Percentiles rank a stretch among this genome's conserved stretches.
Conservation (phyloP, 2,113 vertebrate species). For the Petrocephalus microphthalmus region DNA sequence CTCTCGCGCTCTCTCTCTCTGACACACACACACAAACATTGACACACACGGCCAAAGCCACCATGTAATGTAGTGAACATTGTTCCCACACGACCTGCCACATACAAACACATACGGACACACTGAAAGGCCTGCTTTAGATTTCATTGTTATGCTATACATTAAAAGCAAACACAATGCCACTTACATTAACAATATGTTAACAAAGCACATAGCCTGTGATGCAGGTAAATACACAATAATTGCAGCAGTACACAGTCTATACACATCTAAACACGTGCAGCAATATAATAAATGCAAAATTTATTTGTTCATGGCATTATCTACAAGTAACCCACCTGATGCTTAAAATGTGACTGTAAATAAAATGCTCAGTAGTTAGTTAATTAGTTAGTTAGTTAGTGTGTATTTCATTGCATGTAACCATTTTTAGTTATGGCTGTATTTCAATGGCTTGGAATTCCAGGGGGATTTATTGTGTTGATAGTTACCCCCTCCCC, state of each 20-base stretch:
- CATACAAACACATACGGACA: not conserved
- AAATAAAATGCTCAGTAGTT: not conserved
- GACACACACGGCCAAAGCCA: not conserved
- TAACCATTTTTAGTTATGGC: not conserved
- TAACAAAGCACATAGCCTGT: not conserved
- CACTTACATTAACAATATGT: not conserved
- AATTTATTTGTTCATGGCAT: not conserved
- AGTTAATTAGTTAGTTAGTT: not conserved
- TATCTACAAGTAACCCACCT: not conserved
- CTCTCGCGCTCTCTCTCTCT: constrained; percentile 10
- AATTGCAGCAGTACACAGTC: not conserved
- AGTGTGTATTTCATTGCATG: not conserved
- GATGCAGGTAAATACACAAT: not conserved
- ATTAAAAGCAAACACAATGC: not conserved
- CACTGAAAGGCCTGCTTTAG: not conserved
- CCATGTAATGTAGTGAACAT: not conserved
- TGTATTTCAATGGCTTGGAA: not conserved
- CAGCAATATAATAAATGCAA: not conserved
- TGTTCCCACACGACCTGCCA: not conserved
- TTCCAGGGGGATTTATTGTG: not conserved
- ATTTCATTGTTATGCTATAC: not conserved
- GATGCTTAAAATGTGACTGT: not conserved
- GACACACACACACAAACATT: constrained; percentile 22
- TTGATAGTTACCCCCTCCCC: not conserved
- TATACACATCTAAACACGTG: not conserved